A percentile compares a stretch with the other conserved stretches of the same genome.
Evolutionary conservation across 35 echinoderm and acorn worm species (phyloP).

Genomic region (Heliocidaris tuberculata): DNA sequence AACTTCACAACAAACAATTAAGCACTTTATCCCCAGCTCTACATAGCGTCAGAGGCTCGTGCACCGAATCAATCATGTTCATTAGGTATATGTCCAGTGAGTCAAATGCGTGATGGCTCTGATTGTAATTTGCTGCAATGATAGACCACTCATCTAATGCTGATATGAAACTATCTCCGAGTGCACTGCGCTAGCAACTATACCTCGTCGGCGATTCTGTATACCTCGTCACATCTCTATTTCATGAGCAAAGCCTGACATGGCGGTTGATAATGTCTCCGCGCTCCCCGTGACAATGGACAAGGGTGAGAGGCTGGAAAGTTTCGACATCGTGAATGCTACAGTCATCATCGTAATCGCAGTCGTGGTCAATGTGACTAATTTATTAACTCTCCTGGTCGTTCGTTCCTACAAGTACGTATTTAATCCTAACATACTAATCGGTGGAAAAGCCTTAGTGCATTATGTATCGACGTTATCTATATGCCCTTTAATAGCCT

Average conservation of each 20-base stretch:
- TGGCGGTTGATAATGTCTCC: background rate
- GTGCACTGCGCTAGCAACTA: background rate
- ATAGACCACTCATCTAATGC: background rate
- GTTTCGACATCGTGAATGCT: slow-evolving; percentile 17
- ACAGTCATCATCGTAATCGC: slow-evolving; percentile 48
- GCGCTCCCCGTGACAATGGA: background rate
- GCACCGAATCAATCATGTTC: background rate
- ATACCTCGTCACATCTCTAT: background rate
- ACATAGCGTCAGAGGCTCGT: background rate
- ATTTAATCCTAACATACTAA: slow-evolving; percentile 59
- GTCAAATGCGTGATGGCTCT: background rate
- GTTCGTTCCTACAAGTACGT: slow-evolving; percentile 54
- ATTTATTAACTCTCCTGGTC: slow-evolving; percentile 50
- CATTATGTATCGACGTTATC: slow-evolving; percentile 48
- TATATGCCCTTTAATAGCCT: slow-evolving; percentile 51
- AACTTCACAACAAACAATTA: background rate
- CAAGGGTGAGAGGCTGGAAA: background rate
- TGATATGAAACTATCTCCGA: background rate
- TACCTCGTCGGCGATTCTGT: background rate
- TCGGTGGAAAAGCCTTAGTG: slow-evolving; percentile 50
- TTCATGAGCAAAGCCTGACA: background rate
- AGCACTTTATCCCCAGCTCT: background rate
- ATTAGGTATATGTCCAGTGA: background rate
- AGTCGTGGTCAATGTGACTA: slow-evolving; percentile 54
- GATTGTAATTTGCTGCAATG: background rate